Base-by-base conservation (phyloP, 2,797 vertebrate species). In the Girardinus metallicus region DNA sequence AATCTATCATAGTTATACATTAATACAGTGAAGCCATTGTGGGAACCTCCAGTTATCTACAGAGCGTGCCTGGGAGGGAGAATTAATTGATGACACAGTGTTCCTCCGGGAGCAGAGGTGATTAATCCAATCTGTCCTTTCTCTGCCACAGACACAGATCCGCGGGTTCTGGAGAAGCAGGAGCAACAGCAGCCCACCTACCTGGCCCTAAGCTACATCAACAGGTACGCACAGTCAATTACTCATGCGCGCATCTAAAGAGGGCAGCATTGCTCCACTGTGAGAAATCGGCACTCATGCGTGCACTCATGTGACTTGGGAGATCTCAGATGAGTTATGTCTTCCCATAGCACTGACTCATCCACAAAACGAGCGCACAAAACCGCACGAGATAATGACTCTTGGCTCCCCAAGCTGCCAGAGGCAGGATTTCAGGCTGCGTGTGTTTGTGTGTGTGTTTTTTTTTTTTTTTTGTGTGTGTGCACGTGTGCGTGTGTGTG, bases 101-200 rank as follows among this genome's bases (percentile, higher is more conserved):
- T 87, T 76, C 87, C 81, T 78, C 51, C 73, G 34, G 60, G 55
- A 71, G 75, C 72, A 83, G 73, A 12, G 0, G 44, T 88, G 76
- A 90, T 90, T 91, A 85, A 91, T 89, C 72, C 78, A n/a, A 77
- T 77, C 2, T 62, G 47, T 62, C 80, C 51, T 80, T 23, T 84
- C 53, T 84, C 88, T 82, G 64, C 95, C 95, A 66, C 94, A 99
- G 98, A 99, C 95, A 98, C 97, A 88, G 98, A 99, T 94, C 98
- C 98, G 10, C 96, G 98, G 88, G 97, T 99, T 75, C 93, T 99
- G 95, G 98, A 99, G 94, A 99, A 98, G 94, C 98, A 99, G 94
- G 98, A 99, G 94, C 96, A 98, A 92, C 98, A 99, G 92, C 98
- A 99, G 93, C 98, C 98, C 83, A 99, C 98, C 57, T 99, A 99